phyloP scores from a whole-genome alignment of 2,888 invertebrate species.

The Phengaris arion region DNA sequence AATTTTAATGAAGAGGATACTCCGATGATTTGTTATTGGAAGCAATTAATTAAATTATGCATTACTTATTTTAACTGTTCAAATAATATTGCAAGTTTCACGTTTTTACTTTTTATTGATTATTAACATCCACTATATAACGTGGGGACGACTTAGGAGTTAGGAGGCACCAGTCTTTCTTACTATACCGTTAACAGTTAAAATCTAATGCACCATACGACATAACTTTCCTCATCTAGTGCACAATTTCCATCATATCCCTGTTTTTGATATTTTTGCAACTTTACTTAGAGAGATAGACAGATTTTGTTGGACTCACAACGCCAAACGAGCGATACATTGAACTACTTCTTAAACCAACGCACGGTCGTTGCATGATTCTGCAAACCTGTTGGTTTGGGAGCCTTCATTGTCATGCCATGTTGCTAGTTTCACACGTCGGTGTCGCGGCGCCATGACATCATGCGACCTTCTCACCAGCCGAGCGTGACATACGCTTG shows the following conservation, averaged over 20 bases:
- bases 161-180: neutral
- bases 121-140: too few species aligned
- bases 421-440: neutral
- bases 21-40: constrained; percentile 7
- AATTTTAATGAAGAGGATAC: constrained; percentile 14
- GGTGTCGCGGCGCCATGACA: constrained; percentile 22
- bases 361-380: neutral
- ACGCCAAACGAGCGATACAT: too few species aligned
- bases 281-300: too few species aligned
- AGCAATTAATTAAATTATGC: constrained; percentile 1
- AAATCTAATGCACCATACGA: too few species aligned
- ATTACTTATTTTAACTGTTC: neutral
- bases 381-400: neutral
- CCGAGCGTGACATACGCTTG: constrained; percentile 21
- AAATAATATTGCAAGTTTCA: neutral
- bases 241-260: too few species aligned
- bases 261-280: too few species aligned
- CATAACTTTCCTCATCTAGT: too few species aligned
- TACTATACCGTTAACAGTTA: too few species aligned
- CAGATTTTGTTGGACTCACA: too few species aligned
- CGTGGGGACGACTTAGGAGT: neutral
- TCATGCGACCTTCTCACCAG: constrained; percentile 22
- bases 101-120: neutral
- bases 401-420: constrained; percentile 1
- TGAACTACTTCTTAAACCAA: neutral